Base-by-base conservation (phyloP, 37 sponge, comb jelly and placozoan genomes). In the Bolinopsis microptera region DNA sequence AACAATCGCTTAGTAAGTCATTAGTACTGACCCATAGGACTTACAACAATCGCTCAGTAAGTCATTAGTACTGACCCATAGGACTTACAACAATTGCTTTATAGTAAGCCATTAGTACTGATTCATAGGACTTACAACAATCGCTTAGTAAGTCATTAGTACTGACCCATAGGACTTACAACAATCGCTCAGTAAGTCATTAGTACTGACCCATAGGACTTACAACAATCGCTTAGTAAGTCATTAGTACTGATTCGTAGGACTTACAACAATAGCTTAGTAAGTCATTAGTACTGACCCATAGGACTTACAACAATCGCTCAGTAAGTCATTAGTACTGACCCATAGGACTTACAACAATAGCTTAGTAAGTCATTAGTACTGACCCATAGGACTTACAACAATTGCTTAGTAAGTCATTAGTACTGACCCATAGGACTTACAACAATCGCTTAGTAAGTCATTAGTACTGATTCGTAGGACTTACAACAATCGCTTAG, bases 41-140 rank as follows among this genome's bases (percentile, higher is more conserved):
- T n/a, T n/a, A n/a, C n/a, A n/a, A n/a, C n/a, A n/a, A n/a, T n/a
- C n/a, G n/a, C n/a, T n/a, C n/a, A n/a, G n/a, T n/a, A n/a, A n/a
- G n/a, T n/a, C n/a, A n/a, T n/a, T n/a, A n/a, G n/a, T 80, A 16
- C 82, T 80, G 32, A 35, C 82, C 82, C 24, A 80, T 21, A 24
- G 82, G 37, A 18, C 38, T 9, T 80, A 80, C 22, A 28, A 34
- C 37, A 80, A 34, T 30, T 37, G 82, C 24, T 22, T 35, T n/a
- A n/a, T n/a, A 37, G 82, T 80, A 1, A 22, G 82, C 5, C n/a
- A 48, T 48, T 48, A 13, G 5, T 80, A 16, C 82, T 80, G 32
- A 35, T 37, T 37, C 24, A 80, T 21, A 24, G 82, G 37, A 18
- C 38, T 9, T 80, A 80, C 22, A 28, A 34, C 37, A 80, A 34